phyloP scores from a whole-genome alignment of 2,113 vertebrate species.

The Ochotona curzoniae region DNA sequence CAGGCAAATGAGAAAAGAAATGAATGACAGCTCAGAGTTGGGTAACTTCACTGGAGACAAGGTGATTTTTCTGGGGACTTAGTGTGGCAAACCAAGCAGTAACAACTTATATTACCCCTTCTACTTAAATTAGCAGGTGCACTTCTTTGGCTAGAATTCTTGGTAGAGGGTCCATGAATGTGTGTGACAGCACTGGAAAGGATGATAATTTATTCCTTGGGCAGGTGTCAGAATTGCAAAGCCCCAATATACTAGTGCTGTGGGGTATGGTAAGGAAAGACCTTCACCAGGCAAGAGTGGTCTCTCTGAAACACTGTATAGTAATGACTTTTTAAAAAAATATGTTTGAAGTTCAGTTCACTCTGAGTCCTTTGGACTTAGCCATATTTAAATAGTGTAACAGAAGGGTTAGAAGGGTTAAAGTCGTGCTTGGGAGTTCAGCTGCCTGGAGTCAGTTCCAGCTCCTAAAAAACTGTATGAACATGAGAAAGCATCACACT shows the following conservation, averaged over 20 bases:
- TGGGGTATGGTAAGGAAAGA: not conserved
- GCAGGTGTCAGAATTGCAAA: not conserved
- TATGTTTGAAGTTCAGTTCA: not conserved
- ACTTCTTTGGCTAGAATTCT: slow-evolving; percentile 23
- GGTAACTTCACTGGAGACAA: slow-evolving; percentile 6
- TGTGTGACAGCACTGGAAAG: not conserved
- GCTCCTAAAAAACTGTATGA: not conserved
- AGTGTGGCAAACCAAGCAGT: not conserved
- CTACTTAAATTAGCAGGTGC: not conserved
- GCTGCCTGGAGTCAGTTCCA: not conserved
- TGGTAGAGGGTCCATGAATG: not conserved
- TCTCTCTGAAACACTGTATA: not conserved
- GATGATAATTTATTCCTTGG: not conserved
- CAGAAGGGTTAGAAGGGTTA: not conserved
- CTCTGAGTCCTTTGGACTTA: not conserved
- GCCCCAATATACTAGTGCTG: not conserved
- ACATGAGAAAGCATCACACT: not conserved
- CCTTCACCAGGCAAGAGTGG: not conserved
- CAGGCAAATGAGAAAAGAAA: slow-evolving; percentile 41
- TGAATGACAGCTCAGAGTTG: not conserved
- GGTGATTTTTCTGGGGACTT: not conserved
- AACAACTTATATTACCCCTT: not conserved
- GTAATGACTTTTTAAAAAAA: not conserved
- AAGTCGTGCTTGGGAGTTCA: not conserved
- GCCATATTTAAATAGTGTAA: not conserved